Evolutionary conservation across 2,888 invertebrate species (phyloP), one percentile per base, ranked within the genome.

Genomic region (Acleris holmiana): DNA sequence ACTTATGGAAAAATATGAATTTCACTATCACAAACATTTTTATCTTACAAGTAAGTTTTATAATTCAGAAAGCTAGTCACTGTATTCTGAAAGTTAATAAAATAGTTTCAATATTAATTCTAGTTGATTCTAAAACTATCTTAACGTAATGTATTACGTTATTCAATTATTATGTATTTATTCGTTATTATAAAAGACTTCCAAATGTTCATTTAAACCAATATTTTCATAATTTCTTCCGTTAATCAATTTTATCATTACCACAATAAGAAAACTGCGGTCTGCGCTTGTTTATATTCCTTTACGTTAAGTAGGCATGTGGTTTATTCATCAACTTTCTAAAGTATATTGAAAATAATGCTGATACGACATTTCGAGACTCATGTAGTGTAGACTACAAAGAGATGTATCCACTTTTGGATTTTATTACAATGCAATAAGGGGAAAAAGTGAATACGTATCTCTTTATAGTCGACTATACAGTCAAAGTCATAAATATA

Each of bases 1-100:
- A 69, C 70, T 77, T 78, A 76, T 84, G 83, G 76, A 84, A 85
- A 84, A 85, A 85, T 83, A 83, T 79, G 74, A 53, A 68, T 61
- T 69, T 71, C 68, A 55, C 65, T 65, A 65, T 59, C 64, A 64
- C 64, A 64, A 59, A 64, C 64, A 64, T 59, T 65, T 54, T 65
- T 59, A 55, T 60, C 4, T 60, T 60, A 55, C 18, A 60, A 60
- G 29, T 35, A 35, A 13, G 35, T 35, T 35, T 13, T 35, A 13
- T 13, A 4, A 10, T 2, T 35, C 8, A 35, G 10, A 35, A 35
- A 3, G 29, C 29, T 3, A 35, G 29, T 48, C 41, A 40, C 29
- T 55, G 23, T 17, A 55, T 23, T 46, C 44, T 19, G 40, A 40
- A 53, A 15, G 19, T 35, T 35, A 15, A 19, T 21, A 21, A 19